Percentiles rank a stretch among this genome's conserved stretches.
Conservation (phyloP, 2,888 invertebrate genomes). For the Cerastis rubricosa region DNA sequence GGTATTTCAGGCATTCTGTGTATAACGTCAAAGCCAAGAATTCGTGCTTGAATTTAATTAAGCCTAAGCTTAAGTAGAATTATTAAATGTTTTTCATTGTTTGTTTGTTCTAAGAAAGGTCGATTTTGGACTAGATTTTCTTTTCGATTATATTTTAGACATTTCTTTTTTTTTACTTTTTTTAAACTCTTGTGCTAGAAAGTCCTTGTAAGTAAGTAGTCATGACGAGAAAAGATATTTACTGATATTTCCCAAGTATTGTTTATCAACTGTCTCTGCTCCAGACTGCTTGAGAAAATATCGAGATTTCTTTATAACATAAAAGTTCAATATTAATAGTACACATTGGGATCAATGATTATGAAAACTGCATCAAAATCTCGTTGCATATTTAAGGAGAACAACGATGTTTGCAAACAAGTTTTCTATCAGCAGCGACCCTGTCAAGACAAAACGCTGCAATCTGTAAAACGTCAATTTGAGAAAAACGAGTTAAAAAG, state of each 20-base stretch:
- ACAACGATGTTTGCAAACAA: too few relatives aligned
- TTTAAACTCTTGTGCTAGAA: too few relatives aligned
- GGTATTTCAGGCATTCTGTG: conserved; percentile 1
- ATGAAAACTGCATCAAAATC: too few relatives aligned
- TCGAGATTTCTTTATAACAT: background rate
- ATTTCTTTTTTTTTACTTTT: too few relatives aligned
- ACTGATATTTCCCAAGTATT: background rate
- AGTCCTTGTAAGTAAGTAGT: background rate
- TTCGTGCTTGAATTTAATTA: conserved; percentile 5
- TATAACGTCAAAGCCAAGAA: background rate
- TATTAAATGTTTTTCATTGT: background rate
- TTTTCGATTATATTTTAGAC: too few relatives aligned
- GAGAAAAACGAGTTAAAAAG: too few relatives aligned
- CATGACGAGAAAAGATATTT: background rate
- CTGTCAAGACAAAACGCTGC: too few relatives aligned
- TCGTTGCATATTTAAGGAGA: too few relatives aligned
- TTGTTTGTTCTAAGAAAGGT: background rate
- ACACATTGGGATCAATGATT: too few relatives aligned
- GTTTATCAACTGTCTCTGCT: background rate
- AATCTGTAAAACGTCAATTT: too few relatives aligned
- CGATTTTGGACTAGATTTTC: background rate
- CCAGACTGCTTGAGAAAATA: background rate
- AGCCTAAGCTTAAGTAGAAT: background rate
- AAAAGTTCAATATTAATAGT: background rate
- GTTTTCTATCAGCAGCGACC: too few relatives aligned